Percentiles rank a stretch among this genome's conserved stretches.
phyloP scores from a whole-genome alignment of 2,113 vertebrate species.

The Polypterus senegalus region DNA sequence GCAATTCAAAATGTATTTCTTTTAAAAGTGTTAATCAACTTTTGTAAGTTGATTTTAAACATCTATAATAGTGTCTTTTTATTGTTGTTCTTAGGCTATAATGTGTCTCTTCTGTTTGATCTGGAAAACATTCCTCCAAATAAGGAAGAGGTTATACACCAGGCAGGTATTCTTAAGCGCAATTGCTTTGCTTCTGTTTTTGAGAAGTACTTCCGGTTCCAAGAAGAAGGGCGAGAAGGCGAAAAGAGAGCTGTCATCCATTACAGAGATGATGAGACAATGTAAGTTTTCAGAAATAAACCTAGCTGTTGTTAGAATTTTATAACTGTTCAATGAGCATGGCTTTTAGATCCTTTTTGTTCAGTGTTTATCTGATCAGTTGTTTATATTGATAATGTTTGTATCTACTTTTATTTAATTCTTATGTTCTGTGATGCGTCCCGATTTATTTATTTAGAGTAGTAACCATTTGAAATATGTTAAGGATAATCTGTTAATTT shows the following conservation, averaged over 20 bases:
- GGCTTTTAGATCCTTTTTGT: background rate
- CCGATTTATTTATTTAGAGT: background rate
- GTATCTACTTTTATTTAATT: background rate
- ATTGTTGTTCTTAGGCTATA: slow-evolving; percentile 50
- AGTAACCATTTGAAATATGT: no score
- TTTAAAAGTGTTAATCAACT: no score
- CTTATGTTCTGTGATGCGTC: slow-evolving; percentile 1
- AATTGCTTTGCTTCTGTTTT: slow-evolving; percentile 97
- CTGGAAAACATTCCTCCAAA: slow-evolving; percentile 80
- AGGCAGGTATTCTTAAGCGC: slow-evolving; percentile 87
- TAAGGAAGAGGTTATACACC: slow-evolving; percentile 76
- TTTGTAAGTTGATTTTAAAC: no score
- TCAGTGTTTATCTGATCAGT: background rate
- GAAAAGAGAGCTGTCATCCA: slow-evolving; percentile 90
- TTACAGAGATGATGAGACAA: slow-evolving; percentile 94
- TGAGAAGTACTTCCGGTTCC: slow-evolving; percentile 97
- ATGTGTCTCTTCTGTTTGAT: slow-evolving; percentile 75
- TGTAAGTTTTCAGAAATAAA: slow-evolving; percentile 49
- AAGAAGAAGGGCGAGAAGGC: slow-evolving; percentile 91
- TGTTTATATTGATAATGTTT: background rate
- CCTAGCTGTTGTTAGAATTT: no score
- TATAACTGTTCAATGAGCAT: background rate
- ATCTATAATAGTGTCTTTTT: no score
- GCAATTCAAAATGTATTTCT: no score
- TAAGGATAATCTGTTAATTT: no score